Percentiles rank a stretch among this genome's conserved stretches.
These are phyloP conservation scores for Neolamprologus devosi DNA, from an alignment of 2,113 vertebrate species.

Conservation along the genomic window DNA sequence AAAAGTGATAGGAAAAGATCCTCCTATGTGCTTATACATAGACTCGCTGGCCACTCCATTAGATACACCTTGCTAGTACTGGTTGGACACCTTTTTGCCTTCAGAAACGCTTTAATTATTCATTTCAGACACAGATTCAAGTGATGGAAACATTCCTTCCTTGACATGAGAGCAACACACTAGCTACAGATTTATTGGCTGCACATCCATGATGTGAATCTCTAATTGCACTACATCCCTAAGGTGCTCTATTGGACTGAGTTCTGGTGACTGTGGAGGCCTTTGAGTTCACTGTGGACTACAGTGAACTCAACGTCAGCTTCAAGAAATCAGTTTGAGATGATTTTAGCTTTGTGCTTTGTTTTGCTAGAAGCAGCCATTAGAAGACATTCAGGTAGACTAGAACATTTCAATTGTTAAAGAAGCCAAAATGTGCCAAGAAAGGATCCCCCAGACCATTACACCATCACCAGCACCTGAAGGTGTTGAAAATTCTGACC, in stretches of 20 bases:
- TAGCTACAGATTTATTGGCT: neutral
- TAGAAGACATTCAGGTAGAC: neutral
- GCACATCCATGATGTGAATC: neutral
- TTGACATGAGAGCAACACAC: neutral
- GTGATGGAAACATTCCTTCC: neutral
- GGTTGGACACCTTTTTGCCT: neutral
- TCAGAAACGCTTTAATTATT: neutral
- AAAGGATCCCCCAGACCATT: neutral
- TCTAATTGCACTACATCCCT: neutral
- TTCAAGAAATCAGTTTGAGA: neutral
- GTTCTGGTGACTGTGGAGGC: neutral
- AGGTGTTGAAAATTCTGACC: neutral
- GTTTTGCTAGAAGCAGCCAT: neutral
- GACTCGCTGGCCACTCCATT: neutral
- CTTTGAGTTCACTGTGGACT: neutral
- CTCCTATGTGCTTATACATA: neutral
- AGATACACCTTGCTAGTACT: neutral
- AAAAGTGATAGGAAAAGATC: neutral
- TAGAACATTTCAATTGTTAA: neutral
- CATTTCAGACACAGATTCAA: neutral
- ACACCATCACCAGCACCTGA: neutral
- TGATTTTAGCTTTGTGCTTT: neutral
- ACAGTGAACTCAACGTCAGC: neutral
- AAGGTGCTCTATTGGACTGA: neutral
- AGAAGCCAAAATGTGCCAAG: neutral